Evolutionary conservation across 2,888 invertebrate genomes (phyloP), one percentile per base, ranked within the genome.

Genomic region (Dryadula phaetusa): DNA sequence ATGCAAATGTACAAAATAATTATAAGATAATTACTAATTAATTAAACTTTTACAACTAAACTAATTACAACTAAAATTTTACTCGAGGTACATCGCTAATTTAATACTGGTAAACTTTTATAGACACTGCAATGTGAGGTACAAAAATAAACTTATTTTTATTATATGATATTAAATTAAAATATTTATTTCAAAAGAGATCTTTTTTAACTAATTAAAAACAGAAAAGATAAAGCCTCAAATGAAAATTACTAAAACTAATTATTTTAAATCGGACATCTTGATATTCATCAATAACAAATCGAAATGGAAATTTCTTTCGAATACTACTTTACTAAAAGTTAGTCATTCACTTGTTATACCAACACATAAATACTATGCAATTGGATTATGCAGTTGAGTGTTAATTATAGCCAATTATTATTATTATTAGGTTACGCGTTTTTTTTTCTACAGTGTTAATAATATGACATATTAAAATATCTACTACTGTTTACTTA

Each of bases 81-180:
- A 28, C 28, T 28, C 2, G 0, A 52, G n/a, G 25, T 25, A 49
- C 14, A 25, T 52, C 2, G 25, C n/a, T n/a, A 49, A 28, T 28
- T 49, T 52, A 52, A 52, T 52, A 52, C 28, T 52, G 52, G 28
- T 52, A 52, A 49, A 28, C 10, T 16, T 28, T 12, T 10, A 52
- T 28, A 52, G 16, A 52, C 25, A n/a, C 47, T 47, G 22, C n/a
- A n/a, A n/a, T n/a, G n/a, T n/a, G n/a, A n/a, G n/a, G n/a, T n/a
- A n/a, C n/a, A n/a, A n/a, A n/a, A n/a, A n/a, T n/a, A n/a, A n/a
- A n/a, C n/a, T n/a, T n/a, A n/a, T n/a, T n/a, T n/a, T n/a, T n/a
- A n/a, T n/a, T n/a, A n/a, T n/a, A n/a, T n/a, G n/a, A n/a, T n/a
- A n/a, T n/a, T n/a, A n/a, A n/a, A n/a, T n/a, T n/a, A 22, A 3